Evolutionary conservation across 2,888 invertebrate species (phyloP).

Genomic region (Corythucha ciliata): DNA sequence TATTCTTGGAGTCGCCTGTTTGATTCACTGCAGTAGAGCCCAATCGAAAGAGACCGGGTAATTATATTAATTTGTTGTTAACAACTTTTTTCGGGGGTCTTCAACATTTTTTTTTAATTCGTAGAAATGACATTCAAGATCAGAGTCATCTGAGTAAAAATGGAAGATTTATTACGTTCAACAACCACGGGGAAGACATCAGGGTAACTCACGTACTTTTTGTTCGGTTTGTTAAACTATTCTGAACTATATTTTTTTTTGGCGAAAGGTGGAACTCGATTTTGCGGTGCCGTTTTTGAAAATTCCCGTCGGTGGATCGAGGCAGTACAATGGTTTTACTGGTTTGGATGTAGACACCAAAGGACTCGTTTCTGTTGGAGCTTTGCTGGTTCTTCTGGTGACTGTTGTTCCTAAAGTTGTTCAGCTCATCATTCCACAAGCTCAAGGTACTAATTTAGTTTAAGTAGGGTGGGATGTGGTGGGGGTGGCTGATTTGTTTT

Average conservation of each 20-base stretch:
- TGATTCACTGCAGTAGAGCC: too few relatives aligned
- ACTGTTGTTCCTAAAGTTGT: constrained; percentile 46
- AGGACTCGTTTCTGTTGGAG: constrained; percentile 50
- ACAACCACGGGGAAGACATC: constrained; percentile 27
- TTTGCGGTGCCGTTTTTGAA: constrained; percentile 57
- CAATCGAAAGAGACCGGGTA: too few relatives aligned
- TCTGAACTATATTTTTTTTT: neutral
- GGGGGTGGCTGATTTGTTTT: too few relatives aligned
- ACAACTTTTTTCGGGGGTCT: too few relatives aligned
- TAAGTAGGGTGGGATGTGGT: too few relatives aligned
- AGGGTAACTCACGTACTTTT: constrained; percentile 18
- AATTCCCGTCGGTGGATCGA: constrained; percentile 50
- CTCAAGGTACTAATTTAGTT: constrained; percentile 29
- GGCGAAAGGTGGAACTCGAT: constrained; percentile 53
- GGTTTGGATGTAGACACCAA: constrained; percentile 54
- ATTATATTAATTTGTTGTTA: too few relatives aligned
- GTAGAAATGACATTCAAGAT: neutral
- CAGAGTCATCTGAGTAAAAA: constrained; percentile 13
- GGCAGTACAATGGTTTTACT: constrained; percentile 28
- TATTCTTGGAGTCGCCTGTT: too few relatives aligned
- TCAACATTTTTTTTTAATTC: neutral
- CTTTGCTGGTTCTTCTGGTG: constrained; percentile 48
- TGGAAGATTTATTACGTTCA: constrained; percentile 23
- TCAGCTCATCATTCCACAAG: constrained; percentile 31
- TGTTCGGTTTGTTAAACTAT: neutral